Conservation (phyloP, 2,113 vertebrate species). For the Cebus imitator region DNA sequence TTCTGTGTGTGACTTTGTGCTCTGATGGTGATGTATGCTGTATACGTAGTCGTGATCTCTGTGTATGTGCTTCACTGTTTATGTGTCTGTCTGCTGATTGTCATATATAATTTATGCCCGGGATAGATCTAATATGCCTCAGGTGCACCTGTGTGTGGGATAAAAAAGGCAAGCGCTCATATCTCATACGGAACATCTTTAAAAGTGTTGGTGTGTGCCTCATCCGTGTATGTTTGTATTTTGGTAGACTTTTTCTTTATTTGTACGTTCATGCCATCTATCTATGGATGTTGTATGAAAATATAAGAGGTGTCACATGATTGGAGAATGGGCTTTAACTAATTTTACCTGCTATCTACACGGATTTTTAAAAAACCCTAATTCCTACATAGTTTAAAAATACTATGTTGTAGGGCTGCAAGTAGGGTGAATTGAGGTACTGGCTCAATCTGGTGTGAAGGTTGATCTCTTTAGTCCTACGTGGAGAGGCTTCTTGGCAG, state of each 20-base stretch:
- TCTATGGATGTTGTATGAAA: neutral
- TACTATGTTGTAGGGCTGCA: neutral
- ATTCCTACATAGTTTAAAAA: neutral
- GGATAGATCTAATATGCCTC: neutral
- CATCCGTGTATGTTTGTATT: neutral
- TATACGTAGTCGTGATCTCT: neutral
- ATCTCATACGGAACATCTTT: neutral
- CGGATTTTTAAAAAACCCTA: neutral
- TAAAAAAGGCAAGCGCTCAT: neutral
- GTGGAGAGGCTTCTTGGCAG: neutral
- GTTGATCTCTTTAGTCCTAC: neutral
- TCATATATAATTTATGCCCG: neutral
- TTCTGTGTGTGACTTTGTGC: conserved; percentile 38
- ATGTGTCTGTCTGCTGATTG: neutral
- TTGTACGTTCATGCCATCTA: neutral
- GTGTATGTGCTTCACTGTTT: neutral
- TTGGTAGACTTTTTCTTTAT: neutral
- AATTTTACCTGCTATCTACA: neutral
- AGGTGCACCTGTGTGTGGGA: neutral
- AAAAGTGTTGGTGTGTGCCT: neutral
- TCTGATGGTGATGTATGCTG: neutral
- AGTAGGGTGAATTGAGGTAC: neutral
- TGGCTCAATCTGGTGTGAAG: neutral
- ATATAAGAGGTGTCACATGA: neutral
- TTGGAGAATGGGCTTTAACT: neutral